Evolutionary conservation across 2,797 vertebrate species (phyloP), one percentile per base, ranked within the genome.

Genomic region (Gallirallus australis): DNA sequence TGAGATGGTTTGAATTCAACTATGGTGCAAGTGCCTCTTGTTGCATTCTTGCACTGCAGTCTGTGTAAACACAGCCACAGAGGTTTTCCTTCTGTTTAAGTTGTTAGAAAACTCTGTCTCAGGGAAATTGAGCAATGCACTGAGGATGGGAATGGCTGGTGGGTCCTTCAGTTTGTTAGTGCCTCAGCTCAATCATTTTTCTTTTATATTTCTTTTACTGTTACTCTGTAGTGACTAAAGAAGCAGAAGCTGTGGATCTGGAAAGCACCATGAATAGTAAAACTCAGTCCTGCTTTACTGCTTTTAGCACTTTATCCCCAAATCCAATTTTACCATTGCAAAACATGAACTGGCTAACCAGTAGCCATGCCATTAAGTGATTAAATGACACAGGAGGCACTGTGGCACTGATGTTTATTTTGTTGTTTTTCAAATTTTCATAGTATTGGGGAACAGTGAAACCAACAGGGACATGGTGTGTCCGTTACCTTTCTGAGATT

Each of bases 381-480:
- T 47, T 47, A n/a, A 73, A 45, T 56, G 40, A 5, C 17, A 42
- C 0, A 8, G 15, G 18, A 48, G 33, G 28, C 37, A 19, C 30
- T 33, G 61, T 37, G 56, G 73, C 12, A 12, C 47, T 20, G 57
- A 20, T 9, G 50, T 65, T 19, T 33, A 20, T 35, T 53, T n/a
- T 12, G 25, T 42, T 35, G 7, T 31, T 48, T 42, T 52, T 48
- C 12, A 18, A 65, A 12, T 76, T 42, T 13, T 15, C 18, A 6
- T 15, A 28, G 13, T 0, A 0, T 2, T 47, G 28, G 64, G 14
- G 7, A n/a, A 8, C 42, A 25, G 17, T 77, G 18, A 45, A 42
- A 6, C 10, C 68, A 57, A 4, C 12, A 53, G 59, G n/a, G n/a
- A 28, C 30, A 18, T 0, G 2, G 30, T 7, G 47, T 31, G 37